Conservation (phyloP, 2,888 invertebrate species). For the Hyppa rectilinea region DNA sequence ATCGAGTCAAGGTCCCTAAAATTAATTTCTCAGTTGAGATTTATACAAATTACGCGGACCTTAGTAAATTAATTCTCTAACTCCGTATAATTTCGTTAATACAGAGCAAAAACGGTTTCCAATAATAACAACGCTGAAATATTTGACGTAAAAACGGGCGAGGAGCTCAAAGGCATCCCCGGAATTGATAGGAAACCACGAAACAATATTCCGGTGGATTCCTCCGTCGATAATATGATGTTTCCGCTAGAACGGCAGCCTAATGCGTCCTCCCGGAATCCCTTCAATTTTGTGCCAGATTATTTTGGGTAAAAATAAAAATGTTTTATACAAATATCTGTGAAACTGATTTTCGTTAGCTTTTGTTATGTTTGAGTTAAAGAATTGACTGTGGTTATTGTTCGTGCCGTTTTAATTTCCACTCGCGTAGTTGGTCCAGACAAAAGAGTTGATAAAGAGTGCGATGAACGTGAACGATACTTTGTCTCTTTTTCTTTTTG, state of each 20-base stretch:
- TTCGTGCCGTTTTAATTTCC: constrained; percentile 24
- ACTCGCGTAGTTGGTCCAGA: constrained; percentile 12
- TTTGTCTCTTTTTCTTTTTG: constrained; percentile 5
- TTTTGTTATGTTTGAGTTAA: constrained; percentile 48
- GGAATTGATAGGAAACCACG: constrained; percentile 80
- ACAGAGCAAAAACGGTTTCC: constrained; percentile 63
- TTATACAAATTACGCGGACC: constrained; percentile 60
- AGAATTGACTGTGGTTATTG: constrained; percentile 37
- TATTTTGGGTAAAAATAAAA: constrained; percentile 73
- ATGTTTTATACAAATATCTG: constrained; percentile 59
- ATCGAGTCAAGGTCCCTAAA: constrained; percentile 53
- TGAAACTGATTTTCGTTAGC: constrained; percentile 61
- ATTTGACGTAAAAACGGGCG: constrained; percentile 67
- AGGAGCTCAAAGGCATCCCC: constrained; percentile 67
- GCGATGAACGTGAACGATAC: constrained; percentile 11
- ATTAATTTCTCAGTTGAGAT: constrained; percentile 60
- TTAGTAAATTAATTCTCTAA: constrained; percentile 62
- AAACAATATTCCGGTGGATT: constrained; percentile 81
- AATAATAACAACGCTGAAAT: constrained; percentile 69
- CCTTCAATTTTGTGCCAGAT: constrained; percentile 74
- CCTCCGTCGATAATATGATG: constrained; percentile 81
- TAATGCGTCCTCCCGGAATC: constrained; percentile 76
- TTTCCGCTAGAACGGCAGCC: constrained; percentile 79
- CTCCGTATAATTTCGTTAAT: constrained; percentile 64
- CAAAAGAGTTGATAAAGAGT: constrained; percentile 24